Evolutionary conservation across 1,140 invertebrate species (phyloP), one percentile per base, ranked within the genome.

Genomic region (Eupeodes corollae): DNA sequence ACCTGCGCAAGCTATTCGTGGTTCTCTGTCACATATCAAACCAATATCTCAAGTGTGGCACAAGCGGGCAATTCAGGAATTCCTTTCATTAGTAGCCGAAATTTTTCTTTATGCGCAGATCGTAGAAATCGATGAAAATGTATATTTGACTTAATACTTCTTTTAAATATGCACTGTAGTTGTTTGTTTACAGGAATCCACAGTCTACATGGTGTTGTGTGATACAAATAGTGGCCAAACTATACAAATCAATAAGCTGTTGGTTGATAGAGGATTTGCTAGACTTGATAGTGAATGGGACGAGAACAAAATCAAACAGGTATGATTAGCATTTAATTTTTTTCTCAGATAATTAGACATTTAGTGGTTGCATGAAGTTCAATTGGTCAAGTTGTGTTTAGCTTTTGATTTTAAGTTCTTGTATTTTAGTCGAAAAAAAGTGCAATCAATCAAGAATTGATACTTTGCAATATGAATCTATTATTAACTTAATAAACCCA

Each of bases 201-300:
- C 32, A 16, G 33, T 50, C 5, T 41, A 52, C 18, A 32, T 66
- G 49, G 42, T 66, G 6, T 37, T 66, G 8, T 51, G 61, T 15
- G 52, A 66, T 48, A 48, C 55, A 2, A 47, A 53, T 33, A 10
- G 21, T 8, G 10, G 11, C 18, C 2, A 2, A 6, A 12, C 11
- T n/a, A 2, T 44, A 10, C 5, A 60, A 15, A 38, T 66, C 0
- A 63, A 66, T 26, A 18, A 42, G 11, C 16, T 40, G 2, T 39
- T 66, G 8, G 50, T 66, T 9, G 51, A 56, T 21, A 50, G 50
- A 6, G 50, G 56, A 0, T 54, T 14, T 44, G 63, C 53, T n/a
- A 15, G 39, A 14, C 38, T 42, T n/a, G 38, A 44, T 44, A 42
- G 47, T 12, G 37, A 53, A 15, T 48, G 51, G 46, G 6, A 42